phyloP scores from a whole-genome alignment of 2,113 vertebrate genomes.

The Colistium nudipinnis region DNA sequence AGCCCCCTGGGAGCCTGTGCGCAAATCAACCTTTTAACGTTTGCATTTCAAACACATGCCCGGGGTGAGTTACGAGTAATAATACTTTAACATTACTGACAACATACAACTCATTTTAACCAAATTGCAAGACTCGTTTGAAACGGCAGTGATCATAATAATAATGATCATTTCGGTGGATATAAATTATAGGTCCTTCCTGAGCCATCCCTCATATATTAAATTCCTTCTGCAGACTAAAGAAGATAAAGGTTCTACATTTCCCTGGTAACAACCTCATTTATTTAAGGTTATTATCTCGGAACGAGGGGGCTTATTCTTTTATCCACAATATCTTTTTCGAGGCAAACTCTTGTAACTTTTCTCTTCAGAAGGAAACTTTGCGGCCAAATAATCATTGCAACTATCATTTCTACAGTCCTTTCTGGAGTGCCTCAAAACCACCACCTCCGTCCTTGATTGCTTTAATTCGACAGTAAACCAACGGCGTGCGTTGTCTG shows the following conservation, averaged over 20 bases:
- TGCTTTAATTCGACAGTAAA: slow-evolving; percentile 11
- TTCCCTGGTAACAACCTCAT: neutral
- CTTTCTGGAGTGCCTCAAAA: too few species aligned
- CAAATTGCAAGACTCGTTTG: too few species aligned
- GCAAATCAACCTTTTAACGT: too few species aligned
- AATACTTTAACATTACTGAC: too few species aligned
- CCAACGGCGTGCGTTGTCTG: neutral
- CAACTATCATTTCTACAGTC: neutral
- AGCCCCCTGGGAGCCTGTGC: too few species aligned
- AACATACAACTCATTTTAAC: too few species aligned
- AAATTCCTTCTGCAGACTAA: neutral
- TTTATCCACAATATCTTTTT: neutral
- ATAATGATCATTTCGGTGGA: neutral
- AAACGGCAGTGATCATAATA: too few species aligned
- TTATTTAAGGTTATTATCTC: neutral
- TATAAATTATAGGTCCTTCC: neutral
- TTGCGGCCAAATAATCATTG: neutral
- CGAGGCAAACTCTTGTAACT: neutral
- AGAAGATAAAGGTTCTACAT: neutral
- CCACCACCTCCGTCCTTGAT: neutral
- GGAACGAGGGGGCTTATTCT: neutral
- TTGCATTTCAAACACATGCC: too few species aligned
- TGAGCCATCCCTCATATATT: neutral
- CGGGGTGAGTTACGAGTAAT: too few species aligned
- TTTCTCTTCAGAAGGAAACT: neutral